A percentile compares a stretch with the other conserved stretches of the same genome.
These are phyloP conservation scores for Pseudobourletiella spinata DNA, from an alignment of 1,140 invertebrate species.

Conservation along the genomic window DNA sequence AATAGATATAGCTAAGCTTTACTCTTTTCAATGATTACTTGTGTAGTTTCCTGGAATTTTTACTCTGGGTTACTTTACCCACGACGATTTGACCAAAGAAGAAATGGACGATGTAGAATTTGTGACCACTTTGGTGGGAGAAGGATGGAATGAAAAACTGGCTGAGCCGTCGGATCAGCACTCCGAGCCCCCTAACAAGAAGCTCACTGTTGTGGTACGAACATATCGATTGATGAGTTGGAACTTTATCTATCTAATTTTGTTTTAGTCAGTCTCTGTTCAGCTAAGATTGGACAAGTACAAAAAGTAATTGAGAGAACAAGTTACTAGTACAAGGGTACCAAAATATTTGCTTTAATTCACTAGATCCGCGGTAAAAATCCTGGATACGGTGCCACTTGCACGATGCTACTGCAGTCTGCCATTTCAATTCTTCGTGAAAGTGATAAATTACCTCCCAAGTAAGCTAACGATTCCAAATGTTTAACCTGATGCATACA, in stretches of 20 bases:
- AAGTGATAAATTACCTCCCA: constrained; percentile 58
- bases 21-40: constrained; percentile 16
- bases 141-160: constrained; percentile 64
- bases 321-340: neutral
- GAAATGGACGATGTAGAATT: constrained; percentile 54
- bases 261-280: neutral
- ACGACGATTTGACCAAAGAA: constrained; percentile 56
- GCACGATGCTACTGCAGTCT: constrained; percentile 57
- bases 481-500: too few species aligned
- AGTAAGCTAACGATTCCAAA: too few species aligned
- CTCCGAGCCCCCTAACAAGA: constrained; percentile 53
- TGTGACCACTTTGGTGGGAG: constrained; percentile 57
- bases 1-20: neutral
- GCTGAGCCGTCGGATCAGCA: constrained; percentile 53
- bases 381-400: constrained; percentile 76
- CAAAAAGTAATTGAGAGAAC: neutral
- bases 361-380: constrained; percentile 50
- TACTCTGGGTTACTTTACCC: constrained; percentile 57
- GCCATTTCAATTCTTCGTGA: constrained; percentile 69
- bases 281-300: neutral
- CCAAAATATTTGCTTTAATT: neutral
- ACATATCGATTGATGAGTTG: neutral
- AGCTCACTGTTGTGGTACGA: constrained; percentile 50
- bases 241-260: neutral
- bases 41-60: constrained; percentile 63